A percentile compares a stretch with the other conserved stretches of the same genome.
phyloP scores from a whole-genome alignment of 2,888 invertebrate genomes.

The Trichogramma dendrolimi region DNA sequence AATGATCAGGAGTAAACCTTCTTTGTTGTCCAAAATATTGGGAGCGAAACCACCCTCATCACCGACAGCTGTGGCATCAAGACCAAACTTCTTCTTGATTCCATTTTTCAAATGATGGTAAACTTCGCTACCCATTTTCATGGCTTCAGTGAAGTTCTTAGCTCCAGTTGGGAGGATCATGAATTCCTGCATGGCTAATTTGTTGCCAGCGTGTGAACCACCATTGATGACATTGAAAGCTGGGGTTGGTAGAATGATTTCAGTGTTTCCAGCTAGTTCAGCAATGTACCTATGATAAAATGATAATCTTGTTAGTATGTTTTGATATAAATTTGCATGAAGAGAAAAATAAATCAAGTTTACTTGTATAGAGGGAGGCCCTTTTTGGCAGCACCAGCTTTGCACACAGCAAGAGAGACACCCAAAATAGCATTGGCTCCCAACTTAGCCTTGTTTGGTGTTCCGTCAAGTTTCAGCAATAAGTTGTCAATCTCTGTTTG shows the following conservation, averaged over 20 bases:
- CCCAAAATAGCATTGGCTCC: constrained; percentile 98
- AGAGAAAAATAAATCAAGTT: constrained; percentile 12
- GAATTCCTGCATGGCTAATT: constrained; percentile 94
- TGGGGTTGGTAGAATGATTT: constrained; percentile 92
- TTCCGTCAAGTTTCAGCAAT: constrained; percentile 87
- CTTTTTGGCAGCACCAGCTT: constrained; percentile 96
- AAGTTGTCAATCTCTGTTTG: constrained; percentile 86
- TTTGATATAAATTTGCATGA: background rate
- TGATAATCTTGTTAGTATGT: background rate
- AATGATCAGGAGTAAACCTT: constrained; percentile 80
- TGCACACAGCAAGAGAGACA: constrained; percentile 92
- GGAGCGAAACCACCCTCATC: constrained; percentile 99
- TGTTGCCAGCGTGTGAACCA: constrained; percentile 98
- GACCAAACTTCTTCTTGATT: constrained; percentile 90
- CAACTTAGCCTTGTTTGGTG: constrained; percentile 93
- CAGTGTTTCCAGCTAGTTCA: constrained; percentile 84
- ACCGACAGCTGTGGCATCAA: constrained; percentile 96
- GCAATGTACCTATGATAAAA: constrained; percentile 75
- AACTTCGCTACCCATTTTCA: constrained; percentile 96
- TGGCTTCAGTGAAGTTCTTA: constrained; percentile 86
- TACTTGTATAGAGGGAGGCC: constrained; percentile 79
- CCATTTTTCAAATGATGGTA: constrained; percentile 94
- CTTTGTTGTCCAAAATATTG: constrained; percentile 94
- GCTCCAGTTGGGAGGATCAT: constrained; percentile 96
- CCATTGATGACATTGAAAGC: constrained; percentile 99